These are phyloP conservation scores for Cosmorhoe ocellata DNA, from an alignment of 2,888 invertebrate species.

Conservation along the genomic window DNA sequence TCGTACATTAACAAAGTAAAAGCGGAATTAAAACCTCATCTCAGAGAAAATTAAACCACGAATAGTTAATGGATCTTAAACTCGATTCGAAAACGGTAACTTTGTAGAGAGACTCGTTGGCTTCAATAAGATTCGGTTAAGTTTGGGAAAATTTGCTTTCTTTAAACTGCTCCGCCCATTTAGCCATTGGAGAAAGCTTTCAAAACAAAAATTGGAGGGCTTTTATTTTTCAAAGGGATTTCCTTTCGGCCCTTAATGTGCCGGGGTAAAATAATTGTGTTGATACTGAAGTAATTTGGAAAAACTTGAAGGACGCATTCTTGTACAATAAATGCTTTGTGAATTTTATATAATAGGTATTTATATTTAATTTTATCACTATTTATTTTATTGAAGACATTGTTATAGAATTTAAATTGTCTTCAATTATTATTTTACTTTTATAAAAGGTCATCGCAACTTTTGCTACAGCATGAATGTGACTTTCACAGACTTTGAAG, in stretches of 20 bases:
- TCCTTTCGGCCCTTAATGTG: conserved; percentile 36
- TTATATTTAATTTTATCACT: too few relatives aligned
- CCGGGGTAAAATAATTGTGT: conserved; percentile 46
- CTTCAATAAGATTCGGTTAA: conserved; percentile 70
- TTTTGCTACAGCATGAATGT: too few relatives aligned
- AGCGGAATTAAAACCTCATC: conserved; percentile 71
- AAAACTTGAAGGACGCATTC: conserved; percentile 15
- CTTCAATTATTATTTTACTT: too few relatives aligned
- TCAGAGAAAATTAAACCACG: conserved; percentile 70
- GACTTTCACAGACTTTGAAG: too few relatives aligned
- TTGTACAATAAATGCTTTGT: too few relatives aligned
- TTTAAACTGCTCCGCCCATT: conserved; percentile 54
- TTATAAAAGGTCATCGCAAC: too few relatives aligned
- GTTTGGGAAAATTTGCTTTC: conserved; percentile 65
- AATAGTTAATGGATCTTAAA: conserved; percentile 77
- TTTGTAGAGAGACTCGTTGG: conserved; percentile 63
- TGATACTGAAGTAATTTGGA: conserved; percentile 46
- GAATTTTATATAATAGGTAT: too few relatives aligned
- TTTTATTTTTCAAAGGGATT: conserved; percentile 43
- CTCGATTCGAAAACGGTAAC: conserved; percentile 72
- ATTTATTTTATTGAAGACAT: too few relatives aligned
- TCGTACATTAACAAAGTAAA: conserved; percentile 41
- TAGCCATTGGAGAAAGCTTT: conserved; percentile 47
- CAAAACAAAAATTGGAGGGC: conserved; percentile 42
- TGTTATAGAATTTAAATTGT: too few relatives aligned